phyloP scores from a whole-genome alignment of 2,888 invertebrate species.

The Pterostichus madidus region DNA sequence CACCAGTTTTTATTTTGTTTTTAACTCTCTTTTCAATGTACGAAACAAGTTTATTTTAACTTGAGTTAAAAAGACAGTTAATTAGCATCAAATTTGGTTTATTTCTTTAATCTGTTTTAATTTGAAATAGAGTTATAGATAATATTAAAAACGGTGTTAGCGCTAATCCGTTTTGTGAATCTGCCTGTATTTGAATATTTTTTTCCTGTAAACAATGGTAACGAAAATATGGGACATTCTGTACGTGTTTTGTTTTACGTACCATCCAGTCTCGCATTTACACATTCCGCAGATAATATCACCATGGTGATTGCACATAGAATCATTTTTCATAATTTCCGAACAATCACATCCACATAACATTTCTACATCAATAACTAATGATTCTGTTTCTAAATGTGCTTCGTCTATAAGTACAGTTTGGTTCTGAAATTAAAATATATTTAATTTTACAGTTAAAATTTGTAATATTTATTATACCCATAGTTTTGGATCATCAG shows the following conservation, averaged over 20 bases:
- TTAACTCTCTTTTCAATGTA: too few relatives aligned
- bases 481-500: constrained; percentile 78
- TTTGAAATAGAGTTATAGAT: too few relatives aligned
- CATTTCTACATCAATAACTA: constrained; percentile 86
- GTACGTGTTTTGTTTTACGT: constrained; percentile 1
- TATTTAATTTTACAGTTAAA: constrained; percentile 68
- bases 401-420: constrained; percentile 86
- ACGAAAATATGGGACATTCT: too few relatives aligned
- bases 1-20: too few relatives aligned
- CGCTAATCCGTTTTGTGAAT: too few relatives aligned
- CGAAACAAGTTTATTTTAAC: too few relatives aligned
- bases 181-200: too few relatives aligned
- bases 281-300: constrained; percentile 84
- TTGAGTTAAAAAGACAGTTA: too few relatives aligned
- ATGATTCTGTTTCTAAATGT: constrained; percentile 84
- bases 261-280: constrained; percentile 83
- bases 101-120: too few relatives aligned
- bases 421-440: constrained; percentile 73
- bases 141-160: too few relatives aligned
- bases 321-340: constrained; percentile 73
- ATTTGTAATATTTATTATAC: constrained; percentile 69
- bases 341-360: constrained; percentile 86
- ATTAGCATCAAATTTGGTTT: too few relatives aligned
- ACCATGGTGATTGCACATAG: constrained; percentile 79
- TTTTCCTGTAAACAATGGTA: too few relatives aligned